A percentile compares a stretch with the other conserved stretches of the same genome.
These are phyloP conservation scores for Pygoscelis adeliae DNA, from an alignment of 2,113 vertebrate genomes.

Conservation along the genomic window DNA sequence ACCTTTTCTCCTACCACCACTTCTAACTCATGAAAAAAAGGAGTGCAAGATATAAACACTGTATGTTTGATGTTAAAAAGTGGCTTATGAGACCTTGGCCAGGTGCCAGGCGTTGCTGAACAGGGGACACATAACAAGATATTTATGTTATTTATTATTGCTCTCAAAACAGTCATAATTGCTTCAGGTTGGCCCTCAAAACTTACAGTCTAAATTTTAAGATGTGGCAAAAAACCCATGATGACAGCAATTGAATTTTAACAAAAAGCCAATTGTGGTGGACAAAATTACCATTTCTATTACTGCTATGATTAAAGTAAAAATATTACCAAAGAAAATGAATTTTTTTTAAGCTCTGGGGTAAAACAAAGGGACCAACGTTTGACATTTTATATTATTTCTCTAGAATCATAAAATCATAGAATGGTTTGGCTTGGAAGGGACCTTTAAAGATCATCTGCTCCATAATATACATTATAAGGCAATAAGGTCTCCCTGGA, in stretches of 20 bases:
- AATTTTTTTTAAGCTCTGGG: not conserved
- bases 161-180: not conserved
- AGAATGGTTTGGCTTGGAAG: not conserved
- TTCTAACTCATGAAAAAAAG: not conserved
- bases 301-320: not conserved
- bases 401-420: not conserved
- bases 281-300: not conserved
- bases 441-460: no score
- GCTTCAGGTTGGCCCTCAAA: not conserved
- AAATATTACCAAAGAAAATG: not conserved
- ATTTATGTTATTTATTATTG: not conserved
- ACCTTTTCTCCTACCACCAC: not conserved
- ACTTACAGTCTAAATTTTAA: not conserved
- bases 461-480: no score
- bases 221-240: accelerated
- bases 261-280: not conserved
- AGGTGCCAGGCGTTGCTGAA: not conserved
- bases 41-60: not conserved
- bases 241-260: not conserved
- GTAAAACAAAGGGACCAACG: not conserved
- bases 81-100: not conserved
- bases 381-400: not conserved
- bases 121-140: not conserved
- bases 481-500: not conserved
- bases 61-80: not conserved